Conservation (phyloP, 2,797 vertebrate species). For the Clarias fuscus region DNA sequence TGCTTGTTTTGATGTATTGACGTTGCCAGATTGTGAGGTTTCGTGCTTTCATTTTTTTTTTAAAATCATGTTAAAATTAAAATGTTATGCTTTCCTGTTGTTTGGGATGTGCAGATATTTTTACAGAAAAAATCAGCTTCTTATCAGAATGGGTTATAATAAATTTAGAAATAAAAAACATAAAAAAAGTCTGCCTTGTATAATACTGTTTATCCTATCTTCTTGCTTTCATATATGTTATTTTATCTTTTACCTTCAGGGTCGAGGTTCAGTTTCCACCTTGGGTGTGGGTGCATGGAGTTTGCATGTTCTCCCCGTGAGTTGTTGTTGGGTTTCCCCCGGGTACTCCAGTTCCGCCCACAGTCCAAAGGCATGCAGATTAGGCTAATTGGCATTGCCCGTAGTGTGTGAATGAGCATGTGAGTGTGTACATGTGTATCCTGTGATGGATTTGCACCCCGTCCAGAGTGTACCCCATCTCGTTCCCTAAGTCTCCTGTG, state of each 20-base stretch:
- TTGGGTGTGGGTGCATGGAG: too few relatives aligned
- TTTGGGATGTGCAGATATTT: background rate
- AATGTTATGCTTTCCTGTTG: background rate
- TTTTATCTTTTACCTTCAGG: background rate
- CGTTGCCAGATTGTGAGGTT: conserved; percentile 4
- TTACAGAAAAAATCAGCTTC: background rate
- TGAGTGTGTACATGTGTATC: too few relatives aligned
- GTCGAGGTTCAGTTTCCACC: too few relatives aligned
- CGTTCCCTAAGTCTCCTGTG: too few relatives aligned
- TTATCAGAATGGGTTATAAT: background rate
- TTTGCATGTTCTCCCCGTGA: too few relatives aligned
- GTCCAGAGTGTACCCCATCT: too few relatives aligned
- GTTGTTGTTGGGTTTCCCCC: too few relatives aligned
- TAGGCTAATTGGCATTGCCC: too few relatives aligned
- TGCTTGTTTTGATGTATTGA: background rate
- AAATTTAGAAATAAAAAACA: background rate
- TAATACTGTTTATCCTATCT: background rate
- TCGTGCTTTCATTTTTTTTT: background rate
- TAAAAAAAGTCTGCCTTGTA: background rate
- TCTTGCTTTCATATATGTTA: background rate
- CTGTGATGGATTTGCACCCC: too few relatives aligned
- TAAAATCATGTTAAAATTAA: background rate
- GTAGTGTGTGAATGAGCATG: too few relatives aligned
- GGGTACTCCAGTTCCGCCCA: too few relatives aligned
- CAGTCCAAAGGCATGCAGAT: too few relatives aligned